A percentile compares a stretch with the other conserved stretches of the same genome.
Evolutionary conservation across 92 coral and sea anemone genomes (phyloP).

Genomic region (Parazoanthus atlanticus): DNA sequence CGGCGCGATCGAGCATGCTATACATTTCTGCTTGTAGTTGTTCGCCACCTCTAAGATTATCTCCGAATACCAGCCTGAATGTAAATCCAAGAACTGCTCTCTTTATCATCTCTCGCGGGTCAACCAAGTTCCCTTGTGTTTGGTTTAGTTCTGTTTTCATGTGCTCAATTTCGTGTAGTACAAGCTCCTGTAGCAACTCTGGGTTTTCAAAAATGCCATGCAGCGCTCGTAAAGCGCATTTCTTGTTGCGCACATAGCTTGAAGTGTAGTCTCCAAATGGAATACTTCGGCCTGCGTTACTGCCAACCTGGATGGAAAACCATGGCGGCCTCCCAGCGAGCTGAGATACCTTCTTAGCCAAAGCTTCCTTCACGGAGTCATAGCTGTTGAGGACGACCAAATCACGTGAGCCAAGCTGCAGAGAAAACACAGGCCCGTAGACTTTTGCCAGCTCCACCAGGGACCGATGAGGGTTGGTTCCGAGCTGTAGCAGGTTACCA

Average conservation of each 20-base stretch:
- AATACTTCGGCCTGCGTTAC: slow-evolving; percentile 58
- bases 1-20: slow-evolving; percentile 42
- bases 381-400: slow-evolving; percentile 66
- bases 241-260: slow-evolving; percentile 46
- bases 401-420: slow-evolving; percentile 61
- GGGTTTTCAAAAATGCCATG: slow-evolving; percentile 58
- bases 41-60: slow-evolving; percentile 33
- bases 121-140: slow-evolving; percentile 24
- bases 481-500: slow-evolving; percentile 68
- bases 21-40: slow-evolving; percentile 36
- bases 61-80: slow-evolving; percentile 58
- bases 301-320: slow-evolving; percentile 35
- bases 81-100: slow-evolving; percentile 49
- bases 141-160: slow-evolving; percentile 19
- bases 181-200: slow-evolving; percentile 42
- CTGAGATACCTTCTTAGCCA: slow-evolving; percentile 48
- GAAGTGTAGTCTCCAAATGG: slow-evolving; percentile 63
- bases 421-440: slow-evolving; percentile 67
- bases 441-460: slow-evolving; percentile 56
- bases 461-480: slow-evolving; percentile 59
- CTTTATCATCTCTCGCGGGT: slow-evolving; percentile 49
- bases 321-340: slow-evolving; percentile 66
- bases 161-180: slow-evolving; percentile 11
- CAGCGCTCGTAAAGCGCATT: slow-evolving; percentile 57
- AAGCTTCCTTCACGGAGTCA: slow-evolving; percentile 60